Evolutionary conservation across 2,888 invertebrate genomes (phyloP).

Genomic region (Pecten maximus): DNA sequence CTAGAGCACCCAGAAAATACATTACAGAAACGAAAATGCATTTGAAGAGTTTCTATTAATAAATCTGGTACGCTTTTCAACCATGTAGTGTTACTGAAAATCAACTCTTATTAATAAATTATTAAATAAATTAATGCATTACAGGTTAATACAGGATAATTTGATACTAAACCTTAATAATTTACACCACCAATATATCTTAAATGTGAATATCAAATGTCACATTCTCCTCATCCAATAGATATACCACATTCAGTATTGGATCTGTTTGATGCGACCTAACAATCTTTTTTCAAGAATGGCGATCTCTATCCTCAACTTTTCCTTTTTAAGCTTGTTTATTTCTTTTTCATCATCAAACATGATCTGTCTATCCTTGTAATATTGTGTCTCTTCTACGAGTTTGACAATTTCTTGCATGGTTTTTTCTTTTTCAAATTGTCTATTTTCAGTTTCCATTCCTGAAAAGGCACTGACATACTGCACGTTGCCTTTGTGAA

Average conservation of each 20-base stretch:
- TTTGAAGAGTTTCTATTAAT: too few species aligned
- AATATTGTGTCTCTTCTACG: neutral
- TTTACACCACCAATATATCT: neutral
- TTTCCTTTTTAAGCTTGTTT: neutral
- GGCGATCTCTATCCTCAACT: neutral
- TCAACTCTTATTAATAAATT: too few species aligned
- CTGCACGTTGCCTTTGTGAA: neutral
- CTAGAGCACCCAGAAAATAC: too few species aligned
- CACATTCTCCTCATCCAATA: neutral
- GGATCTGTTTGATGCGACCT: neutral
- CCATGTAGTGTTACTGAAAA: too few species aligned
- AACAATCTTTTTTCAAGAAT: neutral
- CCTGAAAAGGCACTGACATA: neutral
- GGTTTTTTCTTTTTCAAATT: neutral
- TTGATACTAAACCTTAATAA: too few species aligned
- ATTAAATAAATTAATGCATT: too few species aligned
- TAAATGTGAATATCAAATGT: neutral
- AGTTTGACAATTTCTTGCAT: neutral
- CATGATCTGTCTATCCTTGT: neutral
- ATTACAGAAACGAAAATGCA: too few species aligned
- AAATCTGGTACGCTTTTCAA: too few species aligned
- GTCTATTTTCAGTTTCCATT: neutral
- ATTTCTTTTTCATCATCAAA: neutral
- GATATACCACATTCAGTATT: neutral
- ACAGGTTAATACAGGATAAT: too few species aligned